A percentile compares a stretch with the other conserved stretches of the same genome.
Evolutionary conservation across 2,113 vertebrate genomes (phyloP).

Genomic region (Myiozetetes cayanensis): DNA sequence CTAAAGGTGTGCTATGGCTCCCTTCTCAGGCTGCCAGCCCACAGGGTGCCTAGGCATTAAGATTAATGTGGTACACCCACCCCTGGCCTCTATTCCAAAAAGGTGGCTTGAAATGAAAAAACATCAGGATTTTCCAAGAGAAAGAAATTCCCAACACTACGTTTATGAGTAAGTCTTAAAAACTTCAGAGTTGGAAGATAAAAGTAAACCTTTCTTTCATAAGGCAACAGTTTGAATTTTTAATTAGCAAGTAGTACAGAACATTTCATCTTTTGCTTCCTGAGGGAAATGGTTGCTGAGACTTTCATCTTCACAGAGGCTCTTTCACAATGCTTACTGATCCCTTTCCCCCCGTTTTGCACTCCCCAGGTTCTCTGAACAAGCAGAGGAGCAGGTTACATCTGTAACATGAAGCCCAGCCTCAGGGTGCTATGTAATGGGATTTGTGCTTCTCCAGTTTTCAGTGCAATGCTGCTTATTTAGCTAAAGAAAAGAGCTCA

Average conservation of each 20-base stretch:
- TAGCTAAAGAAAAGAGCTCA: conserved; percentile 35
- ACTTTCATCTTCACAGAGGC: conserved; percentile 52
- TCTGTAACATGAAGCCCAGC: conserved; percentile 50
- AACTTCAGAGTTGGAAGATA: background rate
- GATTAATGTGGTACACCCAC: background rate
- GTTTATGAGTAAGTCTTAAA: background rate
- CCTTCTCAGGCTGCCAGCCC: background rate
- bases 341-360: background rate
- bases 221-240: background rate
- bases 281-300: conserved; percentile 19
- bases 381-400: background rate
- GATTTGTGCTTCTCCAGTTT: conserved; percentile 53
- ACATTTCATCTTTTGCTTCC: conserved; percentile 32
- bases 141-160: background rate
- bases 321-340: conserved; percentile 39
- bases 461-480: conserved; percentile 38
- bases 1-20: background rate
- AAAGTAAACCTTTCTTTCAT: background rate
- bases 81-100: background rate
- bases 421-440: conserved; percentile 42
- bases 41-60: background rate
- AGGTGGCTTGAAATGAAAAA: background rate
- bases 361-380: conserved; percentile 10
- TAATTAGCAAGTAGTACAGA: conserved; percentile 2
- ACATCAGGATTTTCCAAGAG: background rate